These are phyloP conservation scores for Rhynchopsitta pachyrhyncha DNA, from an alignment of 2,113 vertebrate genomes.

Conservation along the genomic window DNA sequence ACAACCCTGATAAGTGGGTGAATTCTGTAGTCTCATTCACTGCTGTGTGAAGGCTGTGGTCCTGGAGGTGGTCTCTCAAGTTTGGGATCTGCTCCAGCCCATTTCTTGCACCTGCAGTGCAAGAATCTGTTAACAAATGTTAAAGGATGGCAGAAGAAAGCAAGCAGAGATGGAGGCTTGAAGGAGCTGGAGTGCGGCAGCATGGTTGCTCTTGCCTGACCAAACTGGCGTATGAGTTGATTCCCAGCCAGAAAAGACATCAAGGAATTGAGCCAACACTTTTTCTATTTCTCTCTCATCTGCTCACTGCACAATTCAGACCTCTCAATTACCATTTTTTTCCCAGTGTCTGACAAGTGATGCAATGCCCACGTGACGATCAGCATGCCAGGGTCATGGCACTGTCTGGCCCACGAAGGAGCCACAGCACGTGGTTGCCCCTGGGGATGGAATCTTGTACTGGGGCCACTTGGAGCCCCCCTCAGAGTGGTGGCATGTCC, in stretches of 20 bases:
- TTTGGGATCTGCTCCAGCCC: not conserved
- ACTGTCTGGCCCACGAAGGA: not conserved
- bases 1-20: too few species aligned
- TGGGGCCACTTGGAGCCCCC: not conserved
- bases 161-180: not conserved
- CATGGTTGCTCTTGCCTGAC: slow-evolving; percentile 12
- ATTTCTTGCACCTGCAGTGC: not conserved
- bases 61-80: not conserved
- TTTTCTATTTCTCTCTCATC: not conserved
- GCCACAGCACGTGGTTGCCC: rapidly evolving
- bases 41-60: not conserved
- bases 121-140: not conserved
- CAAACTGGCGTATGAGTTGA: not conserved
- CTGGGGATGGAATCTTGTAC: not conserved
- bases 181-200: rapidly evolving
- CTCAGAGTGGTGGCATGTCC: not conserved
- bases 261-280: slow-evolving; percentile 14
- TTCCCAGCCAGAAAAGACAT: slow-evolving; percentile 36
- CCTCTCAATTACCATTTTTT: slow-evolving; percentile 7
- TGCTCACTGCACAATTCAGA: not conserved
- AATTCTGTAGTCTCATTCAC: not conserved
- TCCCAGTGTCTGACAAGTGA: not conserved
- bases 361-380: not conserved
- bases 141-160: not conserved
- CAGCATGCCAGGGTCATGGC: not conserved